These are phyloP conservation scores for Rhinolophus ferrumequinum DNA, from an alignment of 2,113 vertebrate genomes.

Conservation along the genomic window DNA sequence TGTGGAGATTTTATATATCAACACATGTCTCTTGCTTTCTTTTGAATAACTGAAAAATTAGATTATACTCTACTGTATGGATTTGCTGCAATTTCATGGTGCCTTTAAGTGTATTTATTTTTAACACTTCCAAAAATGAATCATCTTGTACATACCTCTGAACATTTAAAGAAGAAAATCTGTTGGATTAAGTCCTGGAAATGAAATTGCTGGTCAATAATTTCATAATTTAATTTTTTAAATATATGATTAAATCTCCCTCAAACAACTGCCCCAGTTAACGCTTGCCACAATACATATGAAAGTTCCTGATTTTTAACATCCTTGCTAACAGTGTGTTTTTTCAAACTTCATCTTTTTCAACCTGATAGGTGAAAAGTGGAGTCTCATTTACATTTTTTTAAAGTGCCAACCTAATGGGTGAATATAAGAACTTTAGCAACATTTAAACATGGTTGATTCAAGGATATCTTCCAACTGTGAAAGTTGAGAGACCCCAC, in stretches of 20 bases:
- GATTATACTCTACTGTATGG: background rate
- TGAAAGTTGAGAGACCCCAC: background rate
- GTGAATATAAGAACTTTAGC: background rate
- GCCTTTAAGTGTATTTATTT: background rate
- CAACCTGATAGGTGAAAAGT: background rate
- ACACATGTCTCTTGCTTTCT: background rate
- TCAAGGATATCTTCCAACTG: background rate
- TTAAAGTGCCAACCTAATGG: background rate
- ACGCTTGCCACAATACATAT: background rate
- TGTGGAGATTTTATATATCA: background rate
- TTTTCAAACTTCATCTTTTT: constrained; percentile 17
- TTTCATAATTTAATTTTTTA: background rate
- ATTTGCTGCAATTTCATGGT: background rate
- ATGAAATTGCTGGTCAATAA: background rate
- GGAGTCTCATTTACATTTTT: background rate
- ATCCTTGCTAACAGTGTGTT: background rate
- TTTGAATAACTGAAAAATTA: background rate
- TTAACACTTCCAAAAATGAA: background rate
- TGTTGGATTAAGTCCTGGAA: background rate
- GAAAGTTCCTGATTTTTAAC: background rate
- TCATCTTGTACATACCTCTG: background rate
- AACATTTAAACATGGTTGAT: constrained; percentile 23
- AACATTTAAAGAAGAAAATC: background rate
- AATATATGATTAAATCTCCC: background rate
- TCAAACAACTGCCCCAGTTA: background rate